These are phyloP conservation scores for Spicauda simplicius DNA, from an alignment of 2,888 invertebrate species.

Conservation along the genomic window DNA sequence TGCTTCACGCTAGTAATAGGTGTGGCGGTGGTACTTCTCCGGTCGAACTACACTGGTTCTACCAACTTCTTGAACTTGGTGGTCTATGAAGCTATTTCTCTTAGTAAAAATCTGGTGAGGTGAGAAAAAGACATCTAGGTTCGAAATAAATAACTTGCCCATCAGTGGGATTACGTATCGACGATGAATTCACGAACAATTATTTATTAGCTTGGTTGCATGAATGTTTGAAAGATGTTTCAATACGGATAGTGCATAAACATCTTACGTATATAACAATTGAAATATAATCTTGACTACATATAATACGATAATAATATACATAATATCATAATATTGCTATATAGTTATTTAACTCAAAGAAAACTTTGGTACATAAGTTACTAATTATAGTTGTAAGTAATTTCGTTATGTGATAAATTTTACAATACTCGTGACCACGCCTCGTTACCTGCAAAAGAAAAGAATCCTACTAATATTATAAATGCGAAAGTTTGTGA, in stretches of 20 bases:
- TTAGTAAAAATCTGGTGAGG: no score
- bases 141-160: no score
- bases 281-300: not conserved
- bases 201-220: not conserved
- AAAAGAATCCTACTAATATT: no score
- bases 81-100: no score
- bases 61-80: no score
- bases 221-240: not conserved
- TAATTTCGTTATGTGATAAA: constrained; percentile 12
- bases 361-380: constrained; percentile 33
- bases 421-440: constrained; percentile 11
- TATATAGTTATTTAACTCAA: constrained; percentile 28
- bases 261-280: not conserved
- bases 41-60: no score
- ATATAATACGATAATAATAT: constrained; percentile 5
- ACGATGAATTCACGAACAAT: no score
- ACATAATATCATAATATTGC: constrained; percentile 18
- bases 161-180: no score
- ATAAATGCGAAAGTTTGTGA: no score
- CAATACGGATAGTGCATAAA: not conserved
- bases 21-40: no score
- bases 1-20: no score
- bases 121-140: no score
- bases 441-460: constrained; percentile 2
- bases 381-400: constrained; percentile 16